Evolutionary conservation across 1,140 invertebrate genomes (phyloP), one percentile per base, ranked within the genome.

Genomic region (Coenobita brevimanus): DNA sequence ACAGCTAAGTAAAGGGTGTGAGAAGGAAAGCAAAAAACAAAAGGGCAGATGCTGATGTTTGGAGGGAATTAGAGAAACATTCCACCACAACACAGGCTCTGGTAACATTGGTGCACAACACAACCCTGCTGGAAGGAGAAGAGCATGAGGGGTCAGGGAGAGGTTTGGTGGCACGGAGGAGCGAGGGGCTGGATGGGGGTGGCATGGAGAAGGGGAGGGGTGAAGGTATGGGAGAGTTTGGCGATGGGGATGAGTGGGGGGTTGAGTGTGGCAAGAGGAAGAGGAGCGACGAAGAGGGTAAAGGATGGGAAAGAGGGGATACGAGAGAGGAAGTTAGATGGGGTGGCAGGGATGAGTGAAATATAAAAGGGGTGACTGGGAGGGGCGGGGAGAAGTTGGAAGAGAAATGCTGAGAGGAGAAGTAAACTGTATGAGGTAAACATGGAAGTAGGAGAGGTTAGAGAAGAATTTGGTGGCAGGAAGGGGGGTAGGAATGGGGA

Each of bases 121-220:
- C 71, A 75, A 75, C 41, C 71, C n/a, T 41, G 41, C 71, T 75
- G 76, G 27, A 27, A 36, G 75, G 27, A n/a, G 75, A 36, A 24
- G 69, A 30, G 69, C 8, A 33, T 27, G 3, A 73, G 69, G 21
- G 30, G 4, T 17, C 17, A 73, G 2, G n/a, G 54, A n/a, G n/a
- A 57, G n/a, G 13, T 10, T 57, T 13, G 13, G 54, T 13, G 54
- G n/a, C 13, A 57, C 54, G 54, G 10, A 13, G 54, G 69, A 24
- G 36, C 27, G 69, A 33, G 27, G 6, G 38, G 36, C 6, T 36
- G 30, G 69, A 73, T 21, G 69, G 69, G 6, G 36, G 24, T 8
- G 64, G 15, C 6, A 24, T 13, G 64, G 27, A 27, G 15, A 67
- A 67, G 27, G 27, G 64, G 27, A n/a, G 27, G 27, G 27, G 24